phyloP scores from a whole-genome alignment of 1,140 invertebrate genomes.

The Mizuhopecten yessoensis region DNA sequence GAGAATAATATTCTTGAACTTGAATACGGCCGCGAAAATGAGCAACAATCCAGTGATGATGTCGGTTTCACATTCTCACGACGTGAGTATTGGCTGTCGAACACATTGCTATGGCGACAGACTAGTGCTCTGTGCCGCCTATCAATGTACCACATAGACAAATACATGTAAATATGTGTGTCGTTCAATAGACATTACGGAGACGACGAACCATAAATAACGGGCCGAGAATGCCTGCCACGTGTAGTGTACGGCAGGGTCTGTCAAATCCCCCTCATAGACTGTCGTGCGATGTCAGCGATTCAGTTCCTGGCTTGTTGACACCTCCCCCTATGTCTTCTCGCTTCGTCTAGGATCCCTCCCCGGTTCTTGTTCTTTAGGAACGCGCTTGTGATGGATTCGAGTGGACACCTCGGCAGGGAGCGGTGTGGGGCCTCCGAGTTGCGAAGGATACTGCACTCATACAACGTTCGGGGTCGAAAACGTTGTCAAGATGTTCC shows the following conservation, averaged over 20 bases:
- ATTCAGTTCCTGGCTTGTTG: background rate
- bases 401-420: background rate
- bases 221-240: background rate
- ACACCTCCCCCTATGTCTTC: background rate
- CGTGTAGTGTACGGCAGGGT: background rate
- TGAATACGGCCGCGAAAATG: no score
- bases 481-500: conserved; percentile 31
- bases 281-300: background rate
- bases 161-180: background rate
- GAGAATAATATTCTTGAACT: no score
- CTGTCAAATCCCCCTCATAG: background rate
- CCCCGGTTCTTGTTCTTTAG: background rate
- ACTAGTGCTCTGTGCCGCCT: background rate
- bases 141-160: background rate
- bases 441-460: background rate
- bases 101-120: background rate
- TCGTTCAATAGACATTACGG: background rate
- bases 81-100: background rate
- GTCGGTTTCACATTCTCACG: background rate
- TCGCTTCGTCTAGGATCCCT: background rate
- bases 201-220: background rate
- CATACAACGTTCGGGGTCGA: background rate
- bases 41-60: no score
- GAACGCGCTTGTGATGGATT: background rate
- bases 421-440: background rate